A percentile compares a stretch with the other conserved stretches of the same genome.
Evolutionary conservation across 1,140 invertebrate genomes (phyloP).

Genomic region (Neodiprion pinetum): DNA sequence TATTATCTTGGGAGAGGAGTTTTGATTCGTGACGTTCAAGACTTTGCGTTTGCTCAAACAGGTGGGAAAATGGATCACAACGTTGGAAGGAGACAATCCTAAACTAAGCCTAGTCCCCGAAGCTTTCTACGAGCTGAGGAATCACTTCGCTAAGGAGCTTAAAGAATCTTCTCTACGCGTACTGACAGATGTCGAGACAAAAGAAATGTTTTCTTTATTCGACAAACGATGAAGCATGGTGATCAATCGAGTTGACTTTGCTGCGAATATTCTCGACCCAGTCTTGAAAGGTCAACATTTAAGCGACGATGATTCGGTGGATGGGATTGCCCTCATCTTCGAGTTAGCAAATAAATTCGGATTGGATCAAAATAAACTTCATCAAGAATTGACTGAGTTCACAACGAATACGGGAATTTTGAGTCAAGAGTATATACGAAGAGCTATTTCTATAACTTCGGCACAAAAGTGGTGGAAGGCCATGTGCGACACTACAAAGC

Average conservation of each 20-base stretch:
- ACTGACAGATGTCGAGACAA: constrained; percentile 3
- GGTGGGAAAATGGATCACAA: constrained; percentile 24
- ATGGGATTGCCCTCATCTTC: constrained; percentile 6
- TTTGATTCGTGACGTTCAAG: constrained; percentile 21
- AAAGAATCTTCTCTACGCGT: constrained; percentile 17
- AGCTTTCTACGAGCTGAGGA: constrained; percentile 24
- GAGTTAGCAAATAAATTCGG: constrained; percentile 13
- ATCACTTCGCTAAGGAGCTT: constrained; percentile 14
- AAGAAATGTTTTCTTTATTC: not conserved
- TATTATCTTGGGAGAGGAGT: constrained; percentile 26
- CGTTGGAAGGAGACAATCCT: constrained; percentile 21
- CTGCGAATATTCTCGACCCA: constrained; percentile 20
- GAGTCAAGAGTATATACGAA: constrained; percentile 9
- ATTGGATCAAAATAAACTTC: not conserved
- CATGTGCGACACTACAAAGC: constrained; percentile 8
- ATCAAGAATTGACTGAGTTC: constrained; percentile 29
- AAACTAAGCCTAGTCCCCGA: constrained; percentile 23
- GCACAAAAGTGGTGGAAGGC: constrained; percentile 16
- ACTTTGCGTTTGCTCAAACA: constrained; percentile 25
- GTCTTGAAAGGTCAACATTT: constrained; percentile 13
- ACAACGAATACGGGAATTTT: constrained; percentile 21
- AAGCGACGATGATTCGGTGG: not conserved
- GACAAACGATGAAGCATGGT: constrained; percentile 11
- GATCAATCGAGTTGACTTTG: constrained; percentile 10
- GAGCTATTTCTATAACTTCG: constrained; percentile 12